A percentile compares a stretch with the other conserved stretches of the same genome.
Conservation (phyloP, 2,113 vertebrate genomes). For the Odontesthes bonariensis region DNA sequence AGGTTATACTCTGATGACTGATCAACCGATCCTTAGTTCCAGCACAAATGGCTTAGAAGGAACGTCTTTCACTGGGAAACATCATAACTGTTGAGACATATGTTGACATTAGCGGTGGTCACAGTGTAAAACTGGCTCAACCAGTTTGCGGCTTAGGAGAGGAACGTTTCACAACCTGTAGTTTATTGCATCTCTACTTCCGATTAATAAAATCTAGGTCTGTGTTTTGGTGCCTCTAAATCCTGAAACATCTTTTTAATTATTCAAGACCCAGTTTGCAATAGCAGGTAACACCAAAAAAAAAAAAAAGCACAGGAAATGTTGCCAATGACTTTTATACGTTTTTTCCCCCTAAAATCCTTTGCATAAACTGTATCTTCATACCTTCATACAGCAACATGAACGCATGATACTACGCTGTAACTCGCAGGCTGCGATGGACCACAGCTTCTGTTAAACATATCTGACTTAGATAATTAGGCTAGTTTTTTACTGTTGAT, state of each 20-base stretch:
- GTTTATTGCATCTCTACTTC: background rate
- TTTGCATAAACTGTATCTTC: too few species aligned
- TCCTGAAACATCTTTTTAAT: too few species aligned
- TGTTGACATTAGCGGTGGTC: constrained; percentile 45
- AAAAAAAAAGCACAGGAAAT: too few species aligned
- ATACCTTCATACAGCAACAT: too few species aligned
- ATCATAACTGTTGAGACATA: constrained; percentile 5
- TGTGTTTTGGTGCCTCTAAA: background rate
- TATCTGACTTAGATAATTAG: too few species aligned
- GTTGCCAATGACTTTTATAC: too few species aligned
- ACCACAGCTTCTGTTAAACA: too few species aligned
- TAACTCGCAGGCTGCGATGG: too few species aligned
- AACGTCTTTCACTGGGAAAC: constrained; percentile 3
- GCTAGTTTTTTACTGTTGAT: too few species aligned
- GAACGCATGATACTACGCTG: too few species aligned
- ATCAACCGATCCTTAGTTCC: constrained; percentile 25
- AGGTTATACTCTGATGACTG: constrained; percentile 28
- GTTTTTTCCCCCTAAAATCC: too few species aligned
- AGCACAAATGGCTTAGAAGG: background rate
- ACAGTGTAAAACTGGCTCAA: constrained; percentile 39
- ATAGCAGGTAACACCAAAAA: too few species aligned
- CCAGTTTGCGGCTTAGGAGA: constrained; percentile 31
- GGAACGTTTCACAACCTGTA: constrained; percentile 20
- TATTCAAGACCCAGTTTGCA: background rate
- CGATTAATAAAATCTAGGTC: background rate